Conservation (phyloP, 2,797 vertebrate genomes). For the Diplodus puntazzo region DNA sequence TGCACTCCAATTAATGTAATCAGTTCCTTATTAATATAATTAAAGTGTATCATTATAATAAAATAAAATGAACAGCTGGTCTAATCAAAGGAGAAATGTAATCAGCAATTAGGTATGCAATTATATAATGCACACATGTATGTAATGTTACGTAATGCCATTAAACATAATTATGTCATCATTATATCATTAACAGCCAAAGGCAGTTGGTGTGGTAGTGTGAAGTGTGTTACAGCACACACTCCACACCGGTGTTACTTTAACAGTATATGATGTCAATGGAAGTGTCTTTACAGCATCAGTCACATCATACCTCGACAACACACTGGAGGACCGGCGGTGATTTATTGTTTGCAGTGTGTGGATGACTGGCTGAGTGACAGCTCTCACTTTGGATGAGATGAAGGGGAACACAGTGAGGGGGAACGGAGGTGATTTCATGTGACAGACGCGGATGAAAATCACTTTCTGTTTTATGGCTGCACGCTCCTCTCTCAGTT, state of each 20-base stretch:
- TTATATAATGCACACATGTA: background rate
- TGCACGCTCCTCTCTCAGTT: constrained; percentile 17
- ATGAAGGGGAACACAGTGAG: constrained; percentile 35
- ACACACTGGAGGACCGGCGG: background rate
- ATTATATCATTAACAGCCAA: background rate
- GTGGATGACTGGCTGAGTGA: constrained; percentile 44
- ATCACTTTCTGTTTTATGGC: constrained; percentile 47
- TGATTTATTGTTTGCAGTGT: constrained; percentile 37
- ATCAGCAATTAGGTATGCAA: background rate
- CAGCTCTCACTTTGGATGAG: constrained; percentile 58
- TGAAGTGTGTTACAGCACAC: background rate
- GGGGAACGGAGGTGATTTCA: constrained; percentile 52
- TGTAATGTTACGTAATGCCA: background rate
- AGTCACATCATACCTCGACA: constrained; percentile 17
- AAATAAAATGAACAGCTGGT: background rate
- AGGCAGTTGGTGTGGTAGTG: background rate
- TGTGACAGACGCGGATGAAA: constrained; percentile 61
- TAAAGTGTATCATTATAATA: background rate
- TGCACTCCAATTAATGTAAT: background rate
- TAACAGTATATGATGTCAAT: background rate
- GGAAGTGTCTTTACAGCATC: constrained; percentile 7
- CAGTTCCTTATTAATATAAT: background rate
- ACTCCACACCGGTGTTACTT: background rate
- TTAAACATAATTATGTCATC: background rate
- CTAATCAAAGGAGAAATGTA: background rate